These are phyloP conservation scores for Chlamydotis undulata DNA, from an alignment of 2,113 vertebrate species.

Conservation along the genomic window DNA sequence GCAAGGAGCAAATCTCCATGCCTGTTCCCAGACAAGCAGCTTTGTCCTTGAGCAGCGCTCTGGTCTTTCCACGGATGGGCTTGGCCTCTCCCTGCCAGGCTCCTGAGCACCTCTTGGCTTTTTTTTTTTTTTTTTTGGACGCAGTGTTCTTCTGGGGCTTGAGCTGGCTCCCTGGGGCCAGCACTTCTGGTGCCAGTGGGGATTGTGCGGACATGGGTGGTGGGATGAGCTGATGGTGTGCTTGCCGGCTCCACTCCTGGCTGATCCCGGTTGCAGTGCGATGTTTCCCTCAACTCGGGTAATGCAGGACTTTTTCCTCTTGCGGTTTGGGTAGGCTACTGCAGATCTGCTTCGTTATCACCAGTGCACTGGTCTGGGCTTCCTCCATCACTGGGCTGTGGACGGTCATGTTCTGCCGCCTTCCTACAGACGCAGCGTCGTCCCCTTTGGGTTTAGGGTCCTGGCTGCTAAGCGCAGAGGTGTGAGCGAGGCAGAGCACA, in stretches of 20 bases:
- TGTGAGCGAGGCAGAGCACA: neutral
- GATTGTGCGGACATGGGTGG: fast-evolving
- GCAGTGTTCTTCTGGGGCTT: neutral
- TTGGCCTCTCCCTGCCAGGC: neutral
- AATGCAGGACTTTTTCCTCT: neutral
- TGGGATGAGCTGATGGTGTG: neutral
- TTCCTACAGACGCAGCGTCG: fast-evolving
- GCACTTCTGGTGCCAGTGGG: fast-evolving
- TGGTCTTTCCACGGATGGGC: neutral
- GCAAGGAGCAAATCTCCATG: slow-evolving; percentile 37
- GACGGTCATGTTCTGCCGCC: fast-evolving
- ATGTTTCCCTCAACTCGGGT: neutral
- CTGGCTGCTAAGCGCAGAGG: neutral
- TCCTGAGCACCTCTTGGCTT: neutral
- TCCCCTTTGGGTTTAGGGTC: neutral
- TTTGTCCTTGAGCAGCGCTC: neutral
- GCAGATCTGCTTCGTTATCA: neutral
- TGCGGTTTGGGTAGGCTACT: neutral
- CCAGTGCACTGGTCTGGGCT: neutral
- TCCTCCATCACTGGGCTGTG: fast-evolving
- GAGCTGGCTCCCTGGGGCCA: neutral
- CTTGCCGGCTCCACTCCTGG: neutral
- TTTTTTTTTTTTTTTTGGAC: neutral
- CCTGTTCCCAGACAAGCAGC: slow-evolving; percentile 4
- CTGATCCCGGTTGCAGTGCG: neutral